Evolutionary conservation across 2,797 vertebrate genomes (phyloP), one percentile per base, ranked within the genome.

Genomic region (Enteromius fasciolatus): DNA sequence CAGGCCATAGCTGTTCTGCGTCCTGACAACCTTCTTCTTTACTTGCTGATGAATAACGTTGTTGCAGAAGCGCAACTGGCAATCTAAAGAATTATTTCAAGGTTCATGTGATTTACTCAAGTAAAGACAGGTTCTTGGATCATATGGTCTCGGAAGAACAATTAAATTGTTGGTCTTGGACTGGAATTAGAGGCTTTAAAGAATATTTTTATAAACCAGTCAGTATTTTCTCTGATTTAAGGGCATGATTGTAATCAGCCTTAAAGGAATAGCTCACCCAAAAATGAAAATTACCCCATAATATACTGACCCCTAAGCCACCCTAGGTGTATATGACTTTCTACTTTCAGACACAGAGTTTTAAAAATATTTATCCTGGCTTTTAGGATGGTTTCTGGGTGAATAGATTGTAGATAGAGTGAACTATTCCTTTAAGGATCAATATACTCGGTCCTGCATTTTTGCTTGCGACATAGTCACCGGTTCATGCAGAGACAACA

Each of bases 41-140:
- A n/a, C 72, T 36, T 23, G 31, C 72, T 23, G 28, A 74, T 54
- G 31, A 39, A 54, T n/a, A 52, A 54, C 44, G 0, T 8, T 5
- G 2, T 48, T 31, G 15, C 18, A 72, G 17, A 72, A 12, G 69
- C 44, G n/a, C 23, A 63, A 17, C 46, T 20, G 39, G 57, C 57
- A 76, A 63, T 76, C 75, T 64, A 63, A 33, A 31, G 17, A 72
- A 31, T 28, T 25, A 18, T 70, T 25, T 48, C 41, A 70, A 31
- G 44, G 68, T 48, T 70, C 46, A 70, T 48, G 41, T 18, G 44
- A 70, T 48, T 70, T 70, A 70, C 41, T 25, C 14, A 18, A 17
- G 68, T 5, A 11, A 67, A 69, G 39, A 17, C n/a, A 31, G 46
- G 8, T 18, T 31, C 68, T 23, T 72, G 15, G 44, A 72, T 69